Evolutionary conservation across 2,797 vertebrate species (phyloP), one percentile per base, ranked within the genome.

Genomic region (Catostomus latipinnis): DNA sequence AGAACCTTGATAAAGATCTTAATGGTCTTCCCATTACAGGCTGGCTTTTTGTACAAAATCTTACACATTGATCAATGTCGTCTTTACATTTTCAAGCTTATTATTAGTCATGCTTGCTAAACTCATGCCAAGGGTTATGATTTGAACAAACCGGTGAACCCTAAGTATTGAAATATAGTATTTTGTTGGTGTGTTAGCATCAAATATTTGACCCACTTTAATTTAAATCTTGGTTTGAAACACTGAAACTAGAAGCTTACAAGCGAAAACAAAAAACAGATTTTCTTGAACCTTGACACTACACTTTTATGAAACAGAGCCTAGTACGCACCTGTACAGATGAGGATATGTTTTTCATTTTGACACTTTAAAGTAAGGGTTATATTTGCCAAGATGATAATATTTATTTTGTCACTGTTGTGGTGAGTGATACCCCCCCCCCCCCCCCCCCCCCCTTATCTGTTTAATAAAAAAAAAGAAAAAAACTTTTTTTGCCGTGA

Each of bases 361-460:
- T 56, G 52, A 46, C 8, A 14, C 52, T 56, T 57, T 43, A 72
- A 79, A 72, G 56, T 49, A 79, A 34, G 13, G 45, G 50, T 72
- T 72, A 71, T 73, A 70, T 34, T 16, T 66, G 46, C 61, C 1
- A 11, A 16, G 14, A 71, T 66, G 89, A 90, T 91, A 91, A 90
- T 88, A 92, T 90, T 90, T 86, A 88, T 91, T 88, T 89, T 91
- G 90, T 91, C 90, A 87, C 84, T 53, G 82, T 86, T 50, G 43
- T 22, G 18, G 18, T 22, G 18, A 22, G 18, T 22, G 18, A 22
- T 22, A 22, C 18, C n/a, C n/a, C n/a, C n/a, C n/a, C n/a, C n/a
- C n/a, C n/a, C n/a, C n/a, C n/a, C n/a, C n/a, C n/a, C n/a, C n/a
- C n/a, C n/a, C n/a, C n/a, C 80, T 86, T 84, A 85, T 86, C 86